Percentiles rank a stretch among this genome's conserved stretches.
Evolutionary conservation across 2,113 vertebrate species (phyloP).

Genomic region (Donacobius atricapilla): DNA sequence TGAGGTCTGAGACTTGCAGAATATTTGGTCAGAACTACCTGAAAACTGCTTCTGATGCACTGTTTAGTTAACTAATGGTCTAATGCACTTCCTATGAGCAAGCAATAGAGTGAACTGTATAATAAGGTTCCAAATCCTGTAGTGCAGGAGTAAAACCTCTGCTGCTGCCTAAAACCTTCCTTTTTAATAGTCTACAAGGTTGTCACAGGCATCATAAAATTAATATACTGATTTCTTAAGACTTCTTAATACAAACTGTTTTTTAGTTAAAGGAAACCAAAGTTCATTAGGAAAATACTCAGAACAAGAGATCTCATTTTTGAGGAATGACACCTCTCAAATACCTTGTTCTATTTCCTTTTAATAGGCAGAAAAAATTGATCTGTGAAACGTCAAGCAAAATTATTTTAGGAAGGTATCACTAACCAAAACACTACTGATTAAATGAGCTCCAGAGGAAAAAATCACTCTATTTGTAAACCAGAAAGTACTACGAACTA

Average conservation of each 20-base stretch:
- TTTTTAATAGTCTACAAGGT: neutral
- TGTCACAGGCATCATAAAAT: neutral
- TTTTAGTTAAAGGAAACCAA: neutral
- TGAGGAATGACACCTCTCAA: neutral
- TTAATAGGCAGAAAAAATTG: neutral
- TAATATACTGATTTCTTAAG: neutral
- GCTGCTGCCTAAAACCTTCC: neutral
- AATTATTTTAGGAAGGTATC: neutral
- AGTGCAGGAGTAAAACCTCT: neutral
- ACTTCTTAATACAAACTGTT: neutral
- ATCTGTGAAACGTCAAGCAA: neutral
- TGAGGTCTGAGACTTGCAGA: neutral
- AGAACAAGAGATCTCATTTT: neutral
- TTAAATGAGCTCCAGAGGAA: neutral
- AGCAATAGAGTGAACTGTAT: neutral
- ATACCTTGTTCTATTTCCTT: neutral
- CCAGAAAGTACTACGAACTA: neutral
- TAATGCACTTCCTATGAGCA: neutral
- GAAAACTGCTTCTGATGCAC: neutral
- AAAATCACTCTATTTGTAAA: neutral
- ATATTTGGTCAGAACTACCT: neutral
- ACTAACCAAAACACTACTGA: neutral
- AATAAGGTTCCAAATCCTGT: neutral
- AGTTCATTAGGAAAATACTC: neutral
- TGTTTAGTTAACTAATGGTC: neutral